Evolutionary conservation across 2,113 vertebrate species (phyloP), one percentile per base, ranked within the genome.

Genomic region (Climacteris rufus): DNA sequence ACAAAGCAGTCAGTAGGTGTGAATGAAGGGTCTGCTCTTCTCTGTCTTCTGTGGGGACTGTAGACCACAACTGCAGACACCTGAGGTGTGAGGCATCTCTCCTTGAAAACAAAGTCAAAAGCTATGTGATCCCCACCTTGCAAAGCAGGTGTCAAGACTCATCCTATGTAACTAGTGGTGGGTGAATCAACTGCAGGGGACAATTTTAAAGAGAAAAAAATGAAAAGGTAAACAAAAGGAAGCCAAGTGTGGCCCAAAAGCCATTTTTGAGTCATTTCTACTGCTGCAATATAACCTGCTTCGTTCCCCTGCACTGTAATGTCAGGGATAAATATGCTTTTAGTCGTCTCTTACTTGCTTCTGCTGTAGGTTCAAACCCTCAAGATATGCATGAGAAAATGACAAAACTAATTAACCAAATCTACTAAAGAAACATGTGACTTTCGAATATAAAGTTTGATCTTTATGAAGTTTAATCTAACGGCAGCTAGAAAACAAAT

Each of bases 271-370:
- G 18, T 30, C 19, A 30, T 72, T 60, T 20, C 28, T 52, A 4
- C 8, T 77, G 4, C 50, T 69, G 44, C 11, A 52, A 22, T 37
- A 10, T 35, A 70, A 40, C 9, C 10, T 8, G 9, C 13, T 72
- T 15, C 8, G 14, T 18, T 37, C 5, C 16, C 31, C 4, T 49
- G 4, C 1, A 1, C 28, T 2, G 4, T 37, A 28, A 3, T 47
- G 9, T 11, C 30, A 44, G 28, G 15, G 53, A 50, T 47, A 44
- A 35, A 30, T 10, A 6, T 6, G 8, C 2, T 74, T 47, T 79
- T 24, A 76, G 22, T 31, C 56, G 3, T 18, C 20, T 72, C 21
- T 78, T 66, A 9, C n/a, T 83, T 61, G 4, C 1, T 77, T 76
- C 45, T 86, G 11, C 27, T 45, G 7, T 7, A 45, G 18, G 13